Evolutionary conservation across 2,113 vertebrate species (phyloP).

Genomic region (Ptilorrhoa leucosticta): DNA sequence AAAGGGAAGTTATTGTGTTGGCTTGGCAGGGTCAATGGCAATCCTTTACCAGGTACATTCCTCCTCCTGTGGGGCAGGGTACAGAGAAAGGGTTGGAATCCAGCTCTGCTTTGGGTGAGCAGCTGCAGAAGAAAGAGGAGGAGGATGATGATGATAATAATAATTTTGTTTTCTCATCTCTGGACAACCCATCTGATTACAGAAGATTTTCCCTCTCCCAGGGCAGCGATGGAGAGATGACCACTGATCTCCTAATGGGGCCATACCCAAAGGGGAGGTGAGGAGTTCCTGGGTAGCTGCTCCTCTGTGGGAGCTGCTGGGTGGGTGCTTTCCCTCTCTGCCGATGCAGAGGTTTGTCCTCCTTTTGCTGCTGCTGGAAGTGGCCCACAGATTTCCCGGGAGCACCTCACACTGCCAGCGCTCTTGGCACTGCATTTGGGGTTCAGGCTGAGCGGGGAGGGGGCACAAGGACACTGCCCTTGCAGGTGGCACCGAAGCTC

Average conservation of each 20-base stretch:
- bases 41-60: accelerated
- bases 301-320: accelerated
- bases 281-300: accelerated
- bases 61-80: not conserved
- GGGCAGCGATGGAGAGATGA: not conserved
- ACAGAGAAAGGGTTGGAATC: accelerated
- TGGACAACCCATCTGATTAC: not conserved
- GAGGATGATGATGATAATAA: too few relatives aligned
- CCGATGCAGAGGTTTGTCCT: accelerated
- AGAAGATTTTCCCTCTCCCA: not conserved
- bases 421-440: accelerated
- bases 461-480: accelerated
- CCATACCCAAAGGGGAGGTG: accelerated
- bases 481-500: not conserved
- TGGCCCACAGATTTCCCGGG: accelerated
- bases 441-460: accelerated
- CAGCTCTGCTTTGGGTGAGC: not conserved
- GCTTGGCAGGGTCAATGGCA: not conserved
- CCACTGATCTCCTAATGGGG: not conserved
- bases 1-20: not conserved
- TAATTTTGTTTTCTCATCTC: not conserved
- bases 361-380: not conserved
- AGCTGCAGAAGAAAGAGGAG: not conserved
- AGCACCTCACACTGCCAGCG: accelerated
- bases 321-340: not conserved